Evolutionary conservation across 2,797 vertebrate genomes (phyloP).

Genomic region (Masticophis lateralis): DNA sequence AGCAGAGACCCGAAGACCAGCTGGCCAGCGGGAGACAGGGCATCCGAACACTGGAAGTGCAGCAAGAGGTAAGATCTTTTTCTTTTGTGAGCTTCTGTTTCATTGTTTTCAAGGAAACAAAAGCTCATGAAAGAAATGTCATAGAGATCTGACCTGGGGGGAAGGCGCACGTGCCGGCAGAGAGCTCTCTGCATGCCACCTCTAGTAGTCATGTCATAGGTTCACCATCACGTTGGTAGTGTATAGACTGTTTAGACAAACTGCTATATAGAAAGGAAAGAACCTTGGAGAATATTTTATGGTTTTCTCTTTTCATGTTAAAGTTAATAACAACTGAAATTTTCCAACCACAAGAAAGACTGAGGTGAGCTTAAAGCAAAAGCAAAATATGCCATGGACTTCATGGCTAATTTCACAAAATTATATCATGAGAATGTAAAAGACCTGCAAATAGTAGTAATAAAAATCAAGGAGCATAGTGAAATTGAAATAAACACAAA

Average conservation of each 20-base stretch:
- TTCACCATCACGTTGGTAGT: no score
- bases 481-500: not conserved
- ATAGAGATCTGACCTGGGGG: no score
- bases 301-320: not conserved
- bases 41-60: no score
- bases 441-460: not conserved
- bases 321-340: not conserved
- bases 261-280: not conserved
- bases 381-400: not conserved
- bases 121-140: no score
- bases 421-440: not conserved
- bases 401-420: not conserved
- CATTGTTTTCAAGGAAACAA: no score
- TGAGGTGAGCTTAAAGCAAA: not conserved
- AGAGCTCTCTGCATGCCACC: no score
- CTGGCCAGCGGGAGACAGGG: no score
- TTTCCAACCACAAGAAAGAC: not conserved
- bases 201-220: no score
- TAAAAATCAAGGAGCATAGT: not conserved
- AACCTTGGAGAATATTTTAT: not conserved
- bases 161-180: no score
- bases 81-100: no score
- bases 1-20: no score
- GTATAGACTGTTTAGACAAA: not conserved
- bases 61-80: no score